Conservation (phyloP, 2,797 vertebrate species). For the Octomys mimax region DNA sequence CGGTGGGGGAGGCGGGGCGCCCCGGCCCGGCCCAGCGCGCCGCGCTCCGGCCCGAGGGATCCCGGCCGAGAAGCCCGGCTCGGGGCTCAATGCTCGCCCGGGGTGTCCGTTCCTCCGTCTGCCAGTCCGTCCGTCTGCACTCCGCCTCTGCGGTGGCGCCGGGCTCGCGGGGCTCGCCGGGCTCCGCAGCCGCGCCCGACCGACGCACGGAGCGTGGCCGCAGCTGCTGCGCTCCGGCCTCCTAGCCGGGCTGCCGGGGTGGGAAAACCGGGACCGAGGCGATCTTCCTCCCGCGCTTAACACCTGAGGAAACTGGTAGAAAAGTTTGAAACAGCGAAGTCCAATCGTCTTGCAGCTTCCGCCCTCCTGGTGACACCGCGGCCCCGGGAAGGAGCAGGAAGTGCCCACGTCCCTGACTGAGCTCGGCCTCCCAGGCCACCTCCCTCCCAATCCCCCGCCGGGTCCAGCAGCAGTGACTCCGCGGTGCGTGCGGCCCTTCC, state of each 20-base stretch:
- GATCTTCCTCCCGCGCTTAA: conserved; percentile 37
- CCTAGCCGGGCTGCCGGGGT: not conserved
- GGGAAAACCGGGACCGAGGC: not conserved
- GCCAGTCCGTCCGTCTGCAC: not conserved
- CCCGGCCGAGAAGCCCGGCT: not conserved
- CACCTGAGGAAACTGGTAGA: conserved; percentile 79
- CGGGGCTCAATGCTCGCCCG: not conserved
- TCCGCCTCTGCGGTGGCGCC: conserved; percentile 40
- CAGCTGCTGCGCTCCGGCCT: not conserved
- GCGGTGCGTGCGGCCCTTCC: not conserved
- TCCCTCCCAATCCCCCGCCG: not conserved
- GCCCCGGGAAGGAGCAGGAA: conserved; percentile 55
- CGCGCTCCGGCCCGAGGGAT: conserved; percentile 60
- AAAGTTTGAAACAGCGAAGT: conserved; percentile 82
- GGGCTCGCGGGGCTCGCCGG: not conserved
- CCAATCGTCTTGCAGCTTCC: conserved; percentile 61
- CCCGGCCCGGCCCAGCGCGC: conserved; percentile 59
- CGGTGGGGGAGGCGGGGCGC: conserved; percentile 80
- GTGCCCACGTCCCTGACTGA: not conserved
- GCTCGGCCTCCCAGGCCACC: not conserved
- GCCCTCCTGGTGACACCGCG: conserved; percentile 52
- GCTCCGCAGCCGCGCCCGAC: conserved; percentile 54
- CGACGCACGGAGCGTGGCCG: conserved; percentile 51
- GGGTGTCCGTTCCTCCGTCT: not conserved
- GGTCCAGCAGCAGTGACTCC: not conserved